Base-by-base conservation (phyloP, 2,113 vertebrate genomes). In the Cettia cetti region DNA sequence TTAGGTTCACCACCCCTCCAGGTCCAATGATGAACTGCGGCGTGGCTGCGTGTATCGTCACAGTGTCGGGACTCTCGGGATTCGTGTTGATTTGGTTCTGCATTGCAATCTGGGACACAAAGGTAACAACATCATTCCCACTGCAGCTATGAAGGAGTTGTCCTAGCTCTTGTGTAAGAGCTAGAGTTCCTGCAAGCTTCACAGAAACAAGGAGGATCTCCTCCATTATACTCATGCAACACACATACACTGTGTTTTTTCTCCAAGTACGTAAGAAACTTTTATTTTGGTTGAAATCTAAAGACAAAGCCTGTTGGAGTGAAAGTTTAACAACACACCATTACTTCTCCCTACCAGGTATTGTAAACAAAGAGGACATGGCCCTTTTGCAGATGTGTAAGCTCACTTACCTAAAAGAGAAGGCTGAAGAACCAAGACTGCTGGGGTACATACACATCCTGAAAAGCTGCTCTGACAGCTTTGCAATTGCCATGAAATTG, bases 31-130 rank as follows among this genome's bases (percentile, higher is more conserved):
- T 98, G 86, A 99, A 99, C 94, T 99, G 98, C 1, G 98, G 98
- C 2, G 98, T 98, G 15, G 98, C 98, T 21, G 98, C 97, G 23
- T 99, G 98, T 95, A 99, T 98, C 30, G 98, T 99, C 98, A 99
- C 98, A 66, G 98, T 98, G 96, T 99, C 98, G 0, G 98, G 98
- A 44, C 98, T 99, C 97, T 99, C 98, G 10, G 98, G 98, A 81
- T 99, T 99, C 6, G 98, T 99, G 66, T 99, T 99, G 96, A 99
- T 99, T 97, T 99, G 98, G 97, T 99, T 99, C 97, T 99, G 98
- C 98, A 99, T 99, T 78, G 98, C 98, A 96, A 98, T 98, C 98
- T 99, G 86, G 45, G 71, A 60, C 33, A 95, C 37, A 97, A 95
- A 90, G 17, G 52, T 16, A 91, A 74, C 16, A 91, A 12, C 10